Conservation (phyloP, 2,113 vertebrate species). For the Phylloscopus whistleri region DNA sequence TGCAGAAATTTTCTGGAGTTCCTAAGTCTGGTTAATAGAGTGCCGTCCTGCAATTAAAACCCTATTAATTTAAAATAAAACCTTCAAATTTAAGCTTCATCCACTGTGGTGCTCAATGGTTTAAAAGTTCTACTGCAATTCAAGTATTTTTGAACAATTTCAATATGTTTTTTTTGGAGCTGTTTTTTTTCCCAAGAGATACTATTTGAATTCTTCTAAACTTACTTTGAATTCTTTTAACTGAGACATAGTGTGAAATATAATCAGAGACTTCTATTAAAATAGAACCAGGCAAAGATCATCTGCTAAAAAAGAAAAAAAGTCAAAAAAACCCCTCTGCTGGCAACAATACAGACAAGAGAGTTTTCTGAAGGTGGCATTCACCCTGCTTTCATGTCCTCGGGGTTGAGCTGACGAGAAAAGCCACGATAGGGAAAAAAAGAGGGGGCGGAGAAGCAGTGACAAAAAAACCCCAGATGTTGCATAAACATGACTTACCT, state of each 20-base stretch:
- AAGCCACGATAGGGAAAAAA: conserved; percentile 25
- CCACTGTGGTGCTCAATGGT: not conserved
- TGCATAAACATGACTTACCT: conserved; percentile 56
- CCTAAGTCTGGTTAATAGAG: not conserved
- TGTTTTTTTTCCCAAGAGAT: not conserved
- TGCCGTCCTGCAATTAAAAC: not conserved
- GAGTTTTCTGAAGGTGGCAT: not conserved
- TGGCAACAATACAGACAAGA: not conserved
- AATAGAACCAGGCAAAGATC: not conserved
- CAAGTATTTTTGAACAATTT: not conserved
- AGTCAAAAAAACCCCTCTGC: not conserved
- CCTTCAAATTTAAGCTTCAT: not conserved
- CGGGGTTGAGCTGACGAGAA: not conserved
- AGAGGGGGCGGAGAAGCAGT: not conserved
- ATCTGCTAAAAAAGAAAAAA: not conserved
- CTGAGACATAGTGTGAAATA: not conserved
- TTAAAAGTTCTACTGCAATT: not conserved
- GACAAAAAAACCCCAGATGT: not conserved
- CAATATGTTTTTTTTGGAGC: too few species aligned
- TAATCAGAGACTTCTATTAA: not conserved
- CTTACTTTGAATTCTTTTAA: not conserved
- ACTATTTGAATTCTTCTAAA: not conserved
- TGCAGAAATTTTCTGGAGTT: not conserved
- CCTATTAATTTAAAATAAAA: not conserved
- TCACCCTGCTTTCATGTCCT: not conserved